Evolutionary conservation across 2,797 vertebrate species (phyloP).

Genomic region (Coregonus ussuriensis): DNA sequence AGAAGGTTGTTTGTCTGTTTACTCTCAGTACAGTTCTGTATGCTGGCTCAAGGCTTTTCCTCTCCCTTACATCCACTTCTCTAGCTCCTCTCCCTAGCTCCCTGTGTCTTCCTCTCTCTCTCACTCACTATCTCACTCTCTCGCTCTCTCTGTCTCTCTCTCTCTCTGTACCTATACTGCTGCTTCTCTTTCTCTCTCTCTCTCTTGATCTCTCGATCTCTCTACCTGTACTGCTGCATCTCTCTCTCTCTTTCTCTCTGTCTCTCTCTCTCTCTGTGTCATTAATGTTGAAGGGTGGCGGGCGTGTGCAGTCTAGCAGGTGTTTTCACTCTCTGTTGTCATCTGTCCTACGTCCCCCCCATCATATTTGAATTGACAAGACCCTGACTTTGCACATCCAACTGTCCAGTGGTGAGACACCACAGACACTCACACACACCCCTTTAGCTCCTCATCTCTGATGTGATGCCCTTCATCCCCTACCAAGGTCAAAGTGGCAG

Average conservation of each 20-base stretch:
- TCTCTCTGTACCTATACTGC: not conserved
- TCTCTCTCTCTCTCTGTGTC: conserved; percentile 18
- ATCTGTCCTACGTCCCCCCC: conserved; percentile 18
- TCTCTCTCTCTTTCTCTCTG: conserved; percentile 1
- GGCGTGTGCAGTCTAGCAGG: conserved; percentile 48
- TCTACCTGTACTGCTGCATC: not conserved
- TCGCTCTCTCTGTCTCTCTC: conserved; percentile 11
- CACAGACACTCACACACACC: conserved; percentile 8
- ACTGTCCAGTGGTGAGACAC: conserved; percentile 23
- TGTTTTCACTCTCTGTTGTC: conserved; percentile 52
- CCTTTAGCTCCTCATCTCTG: not conserved
- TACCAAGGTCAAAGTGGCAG: conserved; percentile 26
- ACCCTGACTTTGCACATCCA: not conserved
- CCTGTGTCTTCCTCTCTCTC: conserved; percentile 1
- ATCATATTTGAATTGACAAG: conserved; percentile 13
- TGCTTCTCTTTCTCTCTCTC: not conserved
- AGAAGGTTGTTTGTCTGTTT: conserved; percentile 51
- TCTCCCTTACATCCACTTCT: conserved; percentile 1
- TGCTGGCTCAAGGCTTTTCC: conserved; percentile 15
- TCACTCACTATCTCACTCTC: not conserved
- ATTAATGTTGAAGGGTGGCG: conserved; percentile 46
- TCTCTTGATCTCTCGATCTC: not conserved
- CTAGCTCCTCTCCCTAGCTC: not conserved
- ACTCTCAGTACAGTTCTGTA: conserved; percentile 23
- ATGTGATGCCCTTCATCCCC: not conserved